Evolutionary conservation across 1,140 invertebrate species (phyloP).

Genomic region (Drosophila rhopaloa): DNA sequence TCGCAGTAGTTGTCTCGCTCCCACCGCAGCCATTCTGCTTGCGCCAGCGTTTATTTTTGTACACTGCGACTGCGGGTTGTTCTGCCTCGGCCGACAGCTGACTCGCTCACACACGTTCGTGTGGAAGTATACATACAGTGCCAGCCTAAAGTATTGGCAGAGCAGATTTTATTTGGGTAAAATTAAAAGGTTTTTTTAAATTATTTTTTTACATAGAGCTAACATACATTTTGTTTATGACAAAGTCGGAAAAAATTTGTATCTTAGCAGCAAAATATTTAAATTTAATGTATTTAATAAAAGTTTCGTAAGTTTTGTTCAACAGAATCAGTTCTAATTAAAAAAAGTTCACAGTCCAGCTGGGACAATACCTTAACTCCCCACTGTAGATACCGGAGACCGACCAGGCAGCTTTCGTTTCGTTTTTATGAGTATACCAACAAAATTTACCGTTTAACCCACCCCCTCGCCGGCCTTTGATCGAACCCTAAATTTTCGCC

Average conservation of each 20-base stretch:
- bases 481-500: conserved; percentile 26
- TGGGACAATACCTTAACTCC: conserved; percentile 14
- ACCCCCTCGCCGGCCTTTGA: conserved; percentile 6
- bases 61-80: conserved; percentile 61
- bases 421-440: conserved; percentile 61
- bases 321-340: too few species aligned
- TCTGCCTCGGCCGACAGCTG: conserved; percentile 48
- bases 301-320: too few species aligned
- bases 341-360: not conserved
- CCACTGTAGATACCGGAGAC: conserved; percentile 14
- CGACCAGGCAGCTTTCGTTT: conserved; percentile 72
- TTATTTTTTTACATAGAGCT: too few species aligned
- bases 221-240: too few species aligned
- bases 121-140: not conserved
- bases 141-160: not conserved
- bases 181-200: not conserved
- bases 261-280: too few species aligned
- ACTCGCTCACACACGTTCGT: conserved; percentile 28
- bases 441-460: conserved; percentile 34
- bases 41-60: conserved; percentile 75
- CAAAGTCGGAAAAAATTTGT: not conserved
- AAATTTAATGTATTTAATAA: too few species aligned
- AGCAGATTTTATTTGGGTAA: not conserved
- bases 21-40: conserved; percentile 53
- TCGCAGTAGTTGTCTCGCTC: conserved; percentile 78